Percentiles rank a stretch among this genome's conserved stretches.
Conservation (phyloP, 2,888 invertebrate genomes). For the Petrolisthes manimaculis region DNA sequence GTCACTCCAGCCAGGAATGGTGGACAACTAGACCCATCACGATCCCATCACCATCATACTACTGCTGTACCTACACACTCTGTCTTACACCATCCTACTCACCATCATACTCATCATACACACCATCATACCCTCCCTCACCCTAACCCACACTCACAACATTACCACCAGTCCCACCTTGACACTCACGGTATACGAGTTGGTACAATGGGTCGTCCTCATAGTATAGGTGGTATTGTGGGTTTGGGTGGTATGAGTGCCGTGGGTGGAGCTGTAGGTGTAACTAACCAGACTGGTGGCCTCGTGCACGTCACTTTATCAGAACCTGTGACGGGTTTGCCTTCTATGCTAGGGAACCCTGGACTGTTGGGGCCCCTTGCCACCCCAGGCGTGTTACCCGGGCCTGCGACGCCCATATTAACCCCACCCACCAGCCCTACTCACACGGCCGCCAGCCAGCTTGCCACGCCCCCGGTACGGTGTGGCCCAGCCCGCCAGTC, state of each 20-base stretch:
- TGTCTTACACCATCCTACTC: constrained; percentile 41
- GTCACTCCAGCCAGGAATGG: constrained; percentile 70
- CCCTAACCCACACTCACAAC: not conserved
- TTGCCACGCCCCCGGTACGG: constrained; percentile 26
- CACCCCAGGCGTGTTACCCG: constrained; percentile 41
- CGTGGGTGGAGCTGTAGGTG: constrained; percentile 46
- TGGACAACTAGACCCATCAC: constrained; percentile 28
- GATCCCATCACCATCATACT: constrained; percentile 11
- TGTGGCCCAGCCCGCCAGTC: constrained; percentile 24
- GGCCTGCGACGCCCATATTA: constrained; percentile 47
- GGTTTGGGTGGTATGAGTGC: constrained; percentile 63
- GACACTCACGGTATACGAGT: no score
- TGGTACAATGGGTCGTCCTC: constrained; percentile 41
- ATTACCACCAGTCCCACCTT: not conserved
- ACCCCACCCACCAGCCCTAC: constrained; percentile 57
- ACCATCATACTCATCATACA: constrained; percentile 18
- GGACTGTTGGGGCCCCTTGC: constrained; percentile 41
- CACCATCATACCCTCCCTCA: constrained; percentile 11
- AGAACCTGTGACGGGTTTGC: constrained; percentile 38
- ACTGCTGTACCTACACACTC: constrained; percentile 33
- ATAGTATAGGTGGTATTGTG: constrained; percentile 64
- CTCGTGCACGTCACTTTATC: constrained; percentile 27
- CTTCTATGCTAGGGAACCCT: constrained; percentile 50
- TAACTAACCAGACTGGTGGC: constrained; percentile 32
- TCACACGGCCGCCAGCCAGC: constrained; percentile 49